Evolutionary conservation across 2,888 invertebrate genomes (phyloP), one percentile per base, ranked within the genome.

Genomic region (Odontomyia ornata): DNA sequence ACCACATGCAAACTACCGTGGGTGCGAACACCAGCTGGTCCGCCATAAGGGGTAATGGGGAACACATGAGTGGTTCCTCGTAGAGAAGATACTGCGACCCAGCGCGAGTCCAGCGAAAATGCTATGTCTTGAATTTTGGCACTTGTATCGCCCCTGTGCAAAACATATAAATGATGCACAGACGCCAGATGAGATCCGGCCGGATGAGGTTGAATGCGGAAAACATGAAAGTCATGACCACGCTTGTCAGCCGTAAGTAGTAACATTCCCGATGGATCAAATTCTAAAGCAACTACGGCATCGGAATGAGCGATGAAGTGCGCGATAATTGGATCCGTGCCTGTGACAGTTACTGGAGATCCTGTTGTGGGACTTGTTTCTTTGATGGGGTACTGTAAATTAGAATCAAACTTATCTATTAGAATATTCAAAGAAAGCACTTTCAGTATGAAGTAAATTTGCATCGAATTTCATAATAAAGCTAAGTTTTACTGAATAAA

Each of bases 1-100:
- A 97, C 97, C 80, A 98, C 96, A 84, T 96, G 93, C 78, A 95
- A 91, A 78, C 95, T 93, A n/a, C 95, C 94, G 88, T 99, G 99
- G 0, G 99, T 99, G 80, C 99, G 91, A 76, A 96, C 93, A 77
- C 94, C 95, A 80, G 95, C 92, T 76, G 93, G 90, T 72, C 99
- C 98, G 80, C 98, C 98, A 86, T 99, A 99, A 21, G 99, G 96
- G 18, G 96, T 96, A 69, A 99, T 91, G 11, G 99, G 97, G 88
- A 98, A 99, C 80, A 99, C 93, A 87, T 99, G 99, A 36, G 98
- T 98, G 0, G 99, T 99, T 79, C 99, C 99, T 79, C 98, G 92
- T 76, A 97, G 90, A 0, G 99, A 97, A 56, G 96, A 96, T 4
- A 99, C 92, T 1, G 97, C 95, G n/a, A 96, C 93, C 99, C 99